Percentiles rank a stretch among this genome's conserved stretches.
Evolutionary conservation across 2,113 vertebrate species (phyloP).

Genomic region (Mixornis gularis): DNA sequence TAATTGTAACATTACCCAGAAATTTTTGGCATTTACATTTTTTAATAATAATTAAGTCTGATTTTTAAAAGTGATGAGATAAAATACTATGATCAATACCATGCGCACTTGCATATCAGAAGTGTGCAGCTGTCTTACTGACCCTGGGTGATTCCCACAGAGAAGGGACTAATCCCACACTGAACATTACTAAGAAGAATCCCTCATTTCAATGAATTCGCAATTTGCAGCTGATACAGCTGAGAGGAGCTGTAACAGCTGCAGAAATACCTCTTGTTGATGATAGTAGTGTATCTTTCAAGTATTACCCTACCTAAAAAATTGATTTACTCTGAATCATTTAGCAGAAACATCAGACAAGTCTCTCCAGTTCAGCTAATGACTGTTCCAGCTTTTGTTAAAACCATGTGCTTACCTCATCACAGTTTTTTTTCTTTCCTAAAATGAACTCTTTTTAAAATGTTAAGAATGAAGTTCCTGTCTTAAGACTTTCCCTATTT

Average conservation of each 20-base stretch:
- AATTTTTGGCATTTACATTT: neutral
- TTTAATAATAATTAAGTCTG: neutral
- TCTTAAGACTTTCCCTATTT: neutral
- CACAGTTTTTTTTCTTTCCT: accelerated
- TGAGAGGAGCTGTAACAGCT: neutral
- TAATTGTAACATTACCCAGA: neutral
- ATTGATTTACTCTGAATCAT: neutral
- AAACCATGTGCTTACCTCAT: neutral
- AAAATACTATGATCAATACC: neutral
- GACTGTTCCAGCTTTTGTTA: neutral
- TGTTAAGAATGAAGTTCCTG: neutral
- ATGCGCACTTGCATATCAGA: neutral
- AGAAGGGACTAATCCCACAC: neutral
- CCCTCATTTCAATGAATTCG: neutral
- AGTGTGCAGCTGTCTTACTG: neutral
- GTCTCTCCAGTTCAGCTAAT: neutral
- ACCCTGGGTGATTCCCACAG: neutral
- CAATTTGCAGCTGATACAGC: neutral
- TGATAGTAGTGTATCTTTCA: neutral
- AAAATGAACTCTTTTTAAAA: neutral
- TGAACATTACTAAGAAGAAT: neutral
- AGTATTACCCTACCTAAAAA: neutral
- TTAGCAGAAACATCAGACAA: neutral
- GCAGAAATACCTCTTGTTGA: neutral
- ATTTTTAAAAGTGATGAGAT: neutral